Evolutionary conservation across 92 coral and sea anemone species (phyloP).

Genomic region (Scolanthus callimorphus): DNA sequence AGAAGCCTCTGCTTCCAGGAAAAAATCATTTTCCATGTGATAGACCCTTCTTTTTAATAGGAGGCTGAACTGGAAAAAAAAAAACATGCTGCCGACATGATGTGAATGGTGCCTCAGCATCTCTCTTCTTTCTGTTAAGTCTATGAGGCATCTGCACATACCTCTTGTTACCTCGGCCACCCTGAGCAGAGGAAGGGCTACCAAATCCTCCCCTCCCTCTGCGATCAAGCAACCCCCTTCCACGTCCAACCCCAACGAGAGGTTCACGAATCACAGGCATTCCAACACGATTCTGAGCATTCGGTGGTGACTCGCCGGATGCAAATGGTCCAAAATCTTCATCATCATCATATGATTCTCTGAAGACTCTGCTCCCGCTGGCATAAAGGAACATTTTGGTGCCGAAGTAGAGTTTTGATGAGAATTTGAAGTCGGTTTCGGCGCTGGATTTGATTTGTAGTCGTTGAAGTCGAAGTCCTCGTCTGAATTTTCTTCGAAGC

Average conservation of each 20-base stretch:
- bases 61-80: too few relatives aligned
- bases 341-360: background rate
- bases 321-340: background rate
- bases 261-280: too few relatives aligned
- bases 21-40: too few relatives aligned
- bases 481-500: constrained; percentile 84
- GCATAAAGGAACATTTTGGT: background rate
- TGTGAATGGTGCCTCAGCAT: too few relatives aligned
- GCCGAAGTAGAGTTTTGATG: background rate
- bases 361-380: constrained; percentile 1
- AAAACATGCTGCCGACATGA: too few relatives aligned
- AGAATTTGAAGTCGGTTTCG: constrained; percentile 6
- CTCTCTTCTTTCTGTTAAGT: too few relatives aligned
- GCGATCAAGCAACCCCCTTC: constrained; percentile 33
- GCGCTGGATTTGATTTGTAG: background rate
- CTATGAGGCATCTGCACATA: too few relatives aligned
- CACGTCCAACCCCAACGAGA: constrained; percentile 29
- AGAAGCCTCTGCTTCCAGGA: too few relatives aligned
- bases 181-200: background rate
- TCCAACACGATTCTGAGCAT: too few relatives aligned
- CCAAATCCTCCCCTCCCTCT: constrained; percentile 11
- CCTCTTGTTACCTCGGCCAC: background rate
- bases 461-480: constrained; percentile 46
- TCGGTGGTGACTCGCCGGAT: too few relatives aligned
- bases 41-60: too few relatives aligned